Conservation (phyloP, 2,797 vertebrate species). For the Alcedo quadribrachys region DNA sequence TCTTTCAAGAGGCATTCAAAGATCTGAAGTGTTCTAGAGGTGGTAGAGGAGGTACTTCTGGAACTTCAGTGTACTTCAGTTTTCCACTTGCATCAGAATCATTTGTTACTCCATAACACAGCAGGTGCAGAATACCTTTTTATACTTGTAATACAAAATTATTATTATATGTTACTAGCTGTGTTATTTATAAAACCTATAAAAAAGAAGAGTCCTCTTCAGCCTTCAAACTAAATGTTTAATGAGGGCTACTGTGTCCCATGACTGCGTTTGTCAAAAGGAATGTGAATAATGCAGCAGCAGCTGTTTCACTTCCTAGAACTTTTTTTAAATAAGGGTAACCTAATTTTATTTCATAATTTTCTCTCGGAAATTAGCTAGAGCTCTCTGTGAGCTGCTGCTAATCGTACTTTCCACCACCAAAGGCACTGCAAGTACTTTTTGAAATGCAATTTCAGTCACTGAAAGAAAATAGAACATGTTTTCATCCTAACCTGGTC, state of each 20-base stretch:
- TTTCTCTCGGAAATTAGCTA: neutral
- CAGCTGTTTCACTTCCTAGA: neutral
- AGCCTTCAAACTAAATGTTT: neutral
- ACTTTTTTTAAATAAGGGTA: neutral
- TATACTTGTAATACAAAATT: neutral
- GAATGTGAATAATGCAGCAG: neutral
- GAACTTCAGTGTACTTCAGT: neutral
- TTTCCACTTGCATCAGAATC: neutral
- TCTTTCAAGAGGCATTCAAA: neutral
- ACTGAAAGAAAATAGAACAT: neutral
- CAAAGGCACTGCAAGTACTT: neutral
- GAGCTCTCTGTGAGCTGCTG: neutral
- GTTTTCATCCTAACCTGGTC: neutral
- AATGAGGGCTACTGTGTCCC: neutral
- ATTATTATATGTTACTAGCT: neutral
- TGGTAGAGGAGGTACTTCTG: neutral
- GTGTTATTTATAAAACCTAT: neutral
- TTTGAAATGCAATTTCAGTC: neutral
- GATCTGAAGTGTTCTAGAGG: neutral
- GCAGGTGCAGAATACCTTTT: neutral
- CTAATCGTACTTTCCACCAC: neutral
- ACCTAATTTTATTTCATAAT: neutral
- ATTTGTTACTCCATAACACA: neutral
- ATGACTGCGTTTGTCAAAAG: neutral
- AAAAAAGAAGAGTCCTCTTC: neutral